Evolutionary conservation across 2,888 invertebrate genomes (phyloP).

Genomic region (Hermodice carunculata): DNA sequence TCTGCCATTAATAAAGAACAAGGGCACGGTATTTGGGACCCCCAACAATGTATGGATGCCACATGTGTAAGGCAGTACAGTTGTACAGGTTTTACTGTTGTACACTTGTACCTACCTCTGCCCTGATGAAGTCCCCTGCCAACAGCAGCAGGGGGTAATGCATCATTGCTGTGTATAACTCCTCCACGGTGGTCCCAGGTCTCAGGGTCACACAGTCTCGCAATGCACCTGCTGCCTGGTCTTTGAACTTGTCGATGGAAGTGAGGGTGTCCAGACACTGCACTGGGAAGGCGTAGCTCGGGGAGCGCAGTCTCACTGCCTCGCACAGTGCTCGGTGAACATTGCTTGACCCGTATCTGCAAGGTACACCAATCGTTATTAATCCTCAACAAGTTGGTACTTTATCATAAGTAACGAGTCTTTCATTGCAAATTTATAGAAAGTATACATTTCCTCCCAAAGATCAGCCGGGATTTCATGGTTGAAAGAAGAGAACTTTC

Average conservation of each 20-base stretch:
- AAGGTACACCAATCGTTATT: neutral
- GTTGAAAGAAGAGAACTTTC: too few relatives aligned
- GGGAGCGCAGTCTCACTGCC: slow-evolving; percentile 42
- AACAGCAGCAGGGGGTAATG: slow-evolving; percentile 44
- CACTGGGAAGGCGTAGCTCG: slow-evolving; percentile 48
- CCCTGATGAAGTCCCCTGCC: slow-evolving; percentile 51
- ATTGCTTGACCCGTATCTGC: slow-evolving; percentile 47
- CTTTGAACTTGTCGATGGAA: slow-evolving; percentile 39
- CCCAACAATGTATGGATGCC: too few relatives aligned
- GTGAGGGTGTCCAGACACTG: slow-evolving; percentile 43
- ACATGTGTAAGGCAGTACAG: too few relatives aligned
- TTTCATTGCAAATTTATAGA: too few relatives aligned
- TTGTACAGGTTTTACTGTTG: too few relatives aligned
- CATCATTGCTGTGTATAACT: slow-evolving; percentile 40
- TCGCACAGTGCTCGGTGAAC: slow-evolving; percentile 45
- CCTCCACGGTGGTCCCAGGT: slow-evolving; percentile 46
- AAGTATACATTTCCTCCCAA: too few relatives aligned
- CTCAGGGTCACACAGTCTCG: slow-evolving; percentile 48
- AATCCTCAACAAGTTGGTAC: too few relatives aligned
- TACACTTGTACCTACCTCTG: slow-evolving; percentile 53
- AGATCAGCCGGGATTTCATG: too few relatives aligned
- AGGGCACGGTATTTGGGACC: too few relatives aligned
- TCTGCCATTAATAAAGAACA: too few relatives aligned
- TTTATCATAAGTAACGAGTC: too few relatives aligned
- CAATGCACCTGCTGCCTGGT: slow-evolving; percentile 31